Evolutionary conservation across 2,888 invertebrate species (phyloP).

Genomic region (Drosophila paranaensis): DNA sequence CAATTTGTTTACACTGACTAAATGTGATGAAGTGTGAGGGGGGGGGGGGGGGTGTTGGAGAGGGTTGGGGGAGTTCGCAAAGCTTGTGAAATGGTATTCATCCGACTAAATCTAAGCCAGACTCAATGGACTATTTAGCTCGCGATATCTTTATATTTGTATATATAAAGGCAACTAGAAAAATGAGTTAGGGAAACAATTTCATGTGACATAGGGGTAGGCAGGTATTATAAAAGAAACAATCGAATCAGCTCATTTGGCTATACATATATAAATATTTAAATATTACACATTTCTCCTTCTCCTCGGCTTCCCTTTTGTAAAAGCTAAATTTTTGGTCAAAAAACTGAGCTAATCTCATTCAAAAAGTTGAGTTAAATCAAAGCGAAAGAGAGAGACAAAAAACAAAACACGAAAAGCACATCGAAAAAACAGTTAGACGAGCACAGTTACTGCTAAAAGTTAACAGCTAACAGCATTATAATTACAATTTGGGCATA

Average conservation of each 20-base stretch:
- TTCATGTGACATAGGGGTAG: background rate
- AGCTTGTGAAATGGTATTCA: constrained; percentile 22
- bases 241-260: constrained; percentile 14
- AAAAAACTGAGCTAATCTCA: constrained; percentile 52
- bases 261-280: constrained; percentile 62
- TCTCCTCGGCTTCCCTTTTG: background rate
- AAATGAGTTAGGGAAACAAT: background rate
- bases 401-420: constrained; percentile 52
- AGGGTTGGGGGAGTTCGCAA: constrained; percentile 21
- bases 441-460: constrained; percentile 54
- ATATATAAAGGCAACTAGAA: constrained; percentile 44
- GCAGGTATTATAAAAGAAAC: constrained; percentile 14
- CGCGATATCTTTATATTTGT: constrained; percentile 11
- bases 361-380: constrained; percentile 41
- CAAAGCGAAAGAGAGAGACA: constrained; percentile 23
- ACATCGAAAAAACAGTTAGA: constrained; percentile 63
- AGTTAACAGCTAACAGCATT: constrained; percentile 26
- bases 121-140: constrained; percentile 26
- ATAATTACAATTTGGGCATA: constrained; percentile 36
- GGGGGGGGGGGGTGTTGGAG: too few relatives aligned
- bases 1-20: constrained; percentile 18
- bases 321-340: constrained; percentile 69
- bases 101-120: constrained; percentile 21
- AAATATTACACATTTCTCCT: constrained; percentile 22
- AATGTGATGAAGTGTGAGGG: background rate